These are phyloP conservation scores for Mus spretus DNA, from an alignment of 2,797 vertebrate genomes.

Conservation along the genomic window DNA sequence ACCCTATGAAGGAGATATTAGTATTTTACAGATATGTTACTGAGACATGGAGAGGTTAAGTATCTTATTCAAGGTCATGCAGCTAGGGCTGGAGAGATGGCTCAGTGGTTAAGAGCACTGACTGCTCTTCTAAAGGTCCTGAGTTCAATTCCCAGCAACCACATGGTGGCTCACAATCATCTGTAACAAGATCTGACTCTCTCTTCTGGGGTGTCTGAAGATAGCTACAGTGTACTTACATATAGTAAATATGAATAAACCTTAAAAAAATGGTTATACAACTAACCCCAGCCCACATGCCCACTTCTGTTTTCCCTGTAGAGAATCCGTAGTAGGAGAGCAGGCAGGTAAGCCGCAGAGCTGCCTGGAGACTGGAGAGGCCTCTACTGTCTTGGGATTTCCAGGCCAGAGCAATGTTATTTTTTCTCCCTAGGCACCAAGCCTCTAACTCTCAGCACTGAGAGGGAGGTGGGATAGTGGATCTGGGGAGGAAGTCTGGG, in stretches of 20 bases:
- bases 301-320: background rate
- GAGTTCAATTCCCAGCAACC: too few species aligned
- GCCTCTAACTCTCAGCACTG: background rate
- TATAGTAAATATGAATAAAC: too few species aligned
- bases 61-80: background rate
- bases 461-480: background rate
- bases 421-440: background rate
- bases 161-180: too few species aligned
- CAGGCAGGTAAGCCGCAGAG: background rate
- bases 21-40: slow-evolving; percentile 40
- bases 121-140: too few species aligned
- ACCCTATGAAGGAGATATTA: background rate
- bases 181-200: too few species aligned
- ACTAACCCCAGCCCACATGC: background rate
- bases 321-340: background rate
- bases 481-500: background rate
- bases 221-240: too few species aligned
- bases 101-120: too few species aligned
- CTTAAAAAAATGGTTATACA: background rate
- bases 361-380: background rate
- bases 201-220: too few species aligned
- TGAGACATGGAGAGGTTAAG: slow-evolving; percentile 34
- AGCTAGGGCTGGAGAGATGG: background rate
- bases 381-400: background rate
- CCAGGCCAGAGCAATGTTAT: background rate